phyloP scores from a whole-genome alignment of 2,888 invertebrate species.

The Lycia hirtaria region DNA sequence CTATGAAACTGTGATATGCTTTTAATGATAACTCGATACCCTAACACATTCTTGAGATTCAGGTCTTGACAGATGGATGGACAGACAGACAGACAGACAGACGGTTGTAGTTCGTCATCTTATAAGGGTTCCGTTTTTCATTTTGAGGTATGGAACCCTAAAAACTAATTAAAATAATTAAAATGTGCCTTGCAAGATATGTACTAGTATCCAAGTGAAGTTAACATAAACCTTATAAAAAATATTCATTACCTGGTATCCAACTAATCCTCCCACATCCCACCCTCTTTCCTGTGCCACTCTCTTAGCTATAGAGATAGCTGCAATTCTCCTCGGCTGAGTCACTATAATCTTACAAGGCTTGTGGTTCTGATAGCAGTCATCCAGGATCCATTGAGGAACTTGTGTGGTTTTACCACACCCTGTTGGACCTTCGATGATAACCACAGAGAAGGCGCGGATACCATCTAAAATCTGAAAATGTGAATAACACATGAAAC shows the following conservation, averaged over 20 bases:
- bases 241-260: slow-evolving; percentile 90
- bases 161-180: too few relatives aligned
- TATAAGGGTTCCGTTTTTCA: too few relatives aligned
- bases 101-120: too few relatives aligned
- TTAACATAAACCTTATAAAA: background rate
- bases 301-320: slow-evolving; percentile 94
- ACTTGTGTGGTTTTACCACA: slow-evolving; percentile 96
- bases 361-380: slow-evolving; percentile 85
- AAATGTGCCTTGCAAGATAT: too few relatives aligned
- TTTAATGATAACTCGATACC: too few relatives aligned
- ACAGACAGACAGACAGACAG: too few relatives aligned
- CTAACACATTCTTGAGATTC: too few relatives aligned
- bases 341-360: slow-evolving; percentile 96
- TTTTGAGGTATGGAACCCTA: too few relatives aligned
- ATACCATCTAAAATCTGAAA: slow-evolving; percentile 89
- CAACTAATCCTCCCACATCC: slow-evolving; percentile 93
- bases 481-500: too few relatives aligned
- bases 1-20: too few relatives aligned
- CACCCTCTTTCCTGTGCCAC: slow-evolving; percentile 94
- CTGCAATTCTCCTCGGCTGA: slow-evolving; percentile 97
- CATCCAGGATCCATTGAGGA: slow-evolving; percentile 96
- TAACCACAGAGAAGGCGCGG: slow-evolving; percentile 88
- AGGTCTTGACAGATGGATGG: too few relatives aligned
- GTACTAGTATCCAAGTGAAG: background rate
- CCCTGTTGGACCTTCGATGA: slow-evolving; percentile 97